Evolutionary conservation across 2,797 vertebrate species (phyloP).

Genomic region (Leucoraja ocellata): DNA sequence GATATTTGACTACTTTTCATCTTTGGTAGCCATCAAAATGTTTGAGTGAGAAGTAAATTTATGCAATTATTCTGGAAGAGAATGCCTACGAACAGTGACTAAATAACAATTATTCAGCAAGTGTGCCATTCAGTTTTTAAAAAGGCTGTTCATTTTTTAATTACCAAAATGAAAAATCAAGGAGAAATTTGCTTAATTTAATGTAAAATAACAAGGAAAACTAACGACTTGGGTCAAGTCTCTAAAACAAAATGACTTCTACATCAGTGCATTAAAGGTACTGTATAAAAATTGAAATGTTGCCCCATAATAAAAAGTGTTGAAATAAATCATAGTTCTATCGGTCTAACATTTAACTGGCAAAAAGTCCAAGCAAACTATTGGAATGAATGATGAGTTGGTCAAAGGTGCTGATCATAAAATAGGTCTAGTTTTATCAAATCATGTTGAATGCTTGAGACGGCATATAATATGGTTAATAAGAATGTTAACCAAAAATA

Average conservation of each 20-base stretch:
- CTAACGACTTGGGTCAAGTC: neutral
- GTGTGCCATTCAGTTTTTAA: neutral
- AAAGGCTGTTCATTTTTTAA: neutral
- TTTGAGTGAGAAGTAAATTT: neutral
- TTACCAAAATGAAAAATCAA: neutral
- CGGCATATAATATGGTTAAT: neutral
- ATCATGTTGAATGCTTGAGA: neutral
- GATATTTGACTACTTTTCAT: neutral
- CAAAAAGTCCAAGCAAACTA: neutral
- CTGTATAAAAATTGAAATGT: neutral
- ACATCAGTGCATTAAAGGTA: neutral
- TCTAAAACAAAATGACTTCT: neutral
- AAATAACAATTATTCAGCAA: neutral
- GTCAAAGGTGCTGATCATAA: neutral
- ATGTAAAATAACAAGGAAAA: too few relatives aligned
- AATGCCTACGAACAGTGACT: neutral
- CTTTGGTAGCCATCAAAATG: neutral
- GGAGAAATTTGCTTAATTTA: neutral
- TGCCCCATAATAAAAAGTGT: too few relatives aligned
- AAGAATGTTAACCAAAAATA: neutral
- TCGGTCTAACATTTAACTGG: neutral
- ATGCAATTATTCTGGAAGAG: neutral
- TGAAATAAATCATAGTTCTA: neutral
- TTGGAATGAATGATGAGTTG: neutral
- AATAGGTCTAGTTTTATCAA: neutral